Evolutionary conservation across 2,888 invertebrate species (phyloP).

Genomic region (Lepidochitona cinerea): DNA sequence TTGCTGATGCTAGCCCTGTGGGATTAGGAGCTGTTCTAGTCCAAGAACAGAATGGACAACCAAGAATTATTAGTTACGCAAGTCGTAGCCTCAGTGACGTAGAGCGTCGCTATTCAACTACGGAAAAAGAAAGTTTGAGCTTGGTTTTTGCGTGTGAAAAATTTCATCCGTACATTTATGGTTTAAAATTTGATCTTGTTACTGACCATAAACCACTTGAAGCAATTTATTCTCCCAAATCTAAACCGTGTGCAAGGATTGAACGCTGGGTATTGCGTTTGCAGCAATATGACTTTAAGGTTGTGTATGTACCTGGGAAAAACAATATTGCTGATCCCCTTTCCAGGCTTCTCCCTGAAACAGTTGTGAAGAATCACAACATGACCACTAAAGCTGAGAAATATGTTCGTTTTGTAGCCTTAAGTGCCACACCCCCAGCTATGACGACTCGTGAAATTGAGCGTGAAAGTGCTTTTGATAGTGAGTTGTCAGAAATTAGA

Average conservation of each 20-base stretch:
- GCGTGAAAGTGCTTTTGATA: no score
- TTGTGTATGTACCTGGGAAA: background rate
- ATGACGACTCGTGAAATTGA: no score
- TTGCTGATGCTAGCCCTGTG: background rate
- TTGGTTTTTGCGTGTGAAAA: conserved; percentile 17
- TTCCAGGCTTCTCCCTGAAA: no score
- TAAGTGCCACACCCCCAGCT: no score
- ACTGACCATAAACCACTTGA: conserved; percentile 18
- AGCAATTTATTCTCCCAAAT: background rate
- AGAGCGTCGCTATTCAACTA: background rate
- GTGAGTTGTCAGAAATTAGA: no score
- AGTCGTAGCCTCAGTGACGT: background rate
- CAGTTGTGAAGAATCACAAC: no score
- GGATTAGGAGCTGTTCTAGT: background rate
- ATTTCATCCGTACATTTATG: conserved; percentile 18
- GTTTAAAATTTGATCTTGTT: conserved; percentile 15
- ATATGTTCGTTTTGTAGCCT: no score
- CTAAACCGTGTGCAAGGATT: background rate
- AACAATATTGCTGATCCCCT: no score
- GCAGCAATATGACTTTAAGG: background rate
- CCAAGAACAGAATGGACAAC: background rate
- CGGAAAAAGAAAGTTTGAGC: conserved; percentile 10
- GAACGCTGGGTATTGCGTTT: conserved; percentile 4
- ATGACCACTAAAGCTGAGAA: no score
- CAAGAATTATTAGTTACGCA: background rate